A percentile compares a stretch with the other conserved stretches of the same genome.
These are phyloP conservation scores for Syngnathus scovelli DNA, from an alignment of 2,113 vertebrate species.

Conservation along the genomic window DNA sequence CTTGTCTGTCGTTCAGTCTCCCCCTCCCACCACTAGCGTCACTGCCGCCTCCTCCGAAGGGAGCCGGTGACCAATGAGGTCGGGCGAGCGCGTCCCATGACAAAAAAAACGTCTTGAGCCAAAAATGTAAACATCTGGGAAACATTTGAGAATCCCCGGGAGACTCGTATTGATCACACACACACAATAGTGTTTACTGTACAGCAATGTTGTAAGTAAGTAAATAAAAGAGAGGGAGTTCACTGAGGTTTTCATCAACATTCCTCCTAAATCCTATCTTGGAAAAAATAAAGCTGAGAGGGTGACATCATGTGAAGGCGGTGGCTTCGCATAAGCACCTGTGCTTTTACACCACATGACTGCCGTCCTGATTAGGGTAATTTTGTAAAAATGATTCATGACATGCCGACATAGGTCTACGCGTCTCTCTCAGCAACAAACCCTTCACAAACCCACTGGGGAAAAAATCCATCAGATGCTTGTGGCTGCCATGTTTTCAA, in stretches of 20 bases:
- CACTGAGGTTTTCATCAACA: not conserved
- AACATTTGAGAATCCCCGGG: conserved; percentile 59
- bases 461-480: not conserved
- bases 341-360: not conserved
- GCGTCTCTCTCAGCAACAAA: not conserved
- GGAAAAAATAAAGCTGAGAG: not conserved
- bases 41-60: conserved; percentile 33
- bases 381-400: not conserved
- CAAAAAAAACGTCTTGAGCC: conserved; percentile 58
- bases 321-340: not conserved
- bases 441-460: not conserved
- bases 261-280: not conserved
- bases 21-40: conserved; percentile 47
- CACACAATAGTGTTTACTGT: conserved; percentile 6
- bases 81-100: conserved; percentile 52
- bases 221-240: not conserved
- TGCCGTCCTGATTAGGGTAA: not conserved
- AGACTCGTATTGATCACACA: conserved; percentile 41
- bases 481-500: not conserved
- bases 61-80: conserved; percentile 41
- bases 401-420: not conserved
- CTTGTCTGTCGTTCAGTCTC: conserved; percentile 53
- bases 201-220: not conserved
- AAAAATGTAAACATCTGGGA: conserved; percentile 75
- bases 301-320: not conserved